A percentile compares a stretch with the other conserved stretches of the same genome.
Conservation (phyloP, 2,888 invertebrate species). For the Trissolcus japonicus region DNA sequence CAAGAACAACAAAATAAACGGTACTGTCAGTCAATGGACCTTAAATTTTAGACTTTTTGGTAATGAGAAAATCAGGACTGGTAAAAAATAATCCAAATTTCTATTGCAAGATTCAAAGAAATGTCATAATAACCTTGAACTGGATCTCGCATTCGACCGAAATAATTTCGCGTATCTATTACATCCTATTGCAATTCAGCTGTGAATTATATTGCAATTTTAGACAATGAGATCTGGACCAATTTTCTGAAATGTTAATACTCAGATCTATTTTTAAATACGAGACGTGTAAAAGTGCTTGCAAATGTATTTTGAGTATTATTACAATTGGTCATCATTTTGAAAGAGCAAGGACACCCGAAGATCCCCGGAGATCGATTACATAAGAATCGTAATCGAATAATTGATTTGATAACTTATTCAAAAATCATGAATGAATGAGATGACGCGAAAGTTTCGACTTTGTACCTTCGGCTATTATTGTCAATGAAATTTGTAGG, state of each 20-base stretch:
- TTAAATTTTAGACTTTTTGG: not conserved
- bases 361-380: too few species aligned
- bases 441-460: too few species aligned
- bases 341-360: too few species aligned
- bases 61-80: not conserved
- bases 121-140: constrained; percentile 30
- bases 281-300: not conserved
- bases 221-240: constrained; percentile 1
- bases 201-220: constrained; percentile 10
- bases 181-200: not conserved
- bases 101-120: constrained; percentile 17
- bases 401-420: too few species aligned
- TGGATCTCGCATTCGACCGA: constrained; percentile 3
- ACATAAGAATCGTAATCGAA: too few species aligned
- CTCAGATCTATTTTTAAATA: not conserved
- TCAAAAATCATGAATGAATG: too few species aligned
- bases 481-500: not conserved
- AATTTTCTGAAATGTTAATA: not conserved
- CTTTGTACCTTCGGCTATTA: too few species aligned
- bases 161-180: constrained; percentile 11
- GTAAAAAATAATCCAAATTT: constrained; percentile 12
- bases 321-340: too few species aligned
- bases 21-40: too few species aligned
- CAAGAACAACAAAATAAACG: too few species aligned
- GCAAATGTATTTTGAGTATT: not conserved